A percentile compares a stretch with the other conserved stretches of the same genome.
phyloP scores from a whole-genome alignment of 2,113 vertebrate species.

The Haplotaxodon microlepis region DNA sequence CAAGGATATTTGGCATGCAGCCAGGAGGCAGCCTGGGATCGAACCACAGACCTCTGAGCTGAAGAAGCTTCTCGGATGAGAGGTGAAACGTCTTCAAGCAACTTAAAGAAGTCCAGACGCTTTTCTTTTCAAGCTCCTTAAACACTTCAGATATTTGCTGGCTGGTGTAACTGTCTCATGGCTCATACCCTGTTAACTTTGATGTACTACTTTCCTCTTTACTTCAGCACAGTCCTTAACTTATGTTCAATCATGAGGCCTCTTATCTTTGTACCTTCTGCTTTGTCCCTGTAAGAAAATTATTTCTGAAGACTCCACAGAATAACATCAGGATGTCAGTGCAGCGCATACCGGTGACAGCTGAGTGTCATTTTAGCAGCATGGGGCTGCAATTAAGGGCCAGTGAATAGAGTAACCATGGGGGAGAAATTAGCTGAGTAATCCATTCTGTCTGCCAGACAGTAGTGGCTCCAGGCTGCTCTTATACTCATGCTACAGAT shows the following conservation, averaged over 20 bases:
- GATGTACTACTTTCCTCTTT: neutral
- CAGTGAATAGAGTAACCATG: neutral
- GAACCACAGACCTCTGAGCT: neutral
- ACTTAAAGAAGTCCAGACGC: neutral
- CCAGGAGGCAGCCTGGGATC: too few species aligned
- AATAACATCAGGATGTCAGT: neutral
- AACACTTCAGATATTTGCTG: neutral
- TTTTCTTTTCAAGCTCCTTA: neutral
- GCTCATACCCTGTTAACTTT: neutral
- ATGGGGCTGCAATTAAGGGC: slow-evolving; percentile 11
- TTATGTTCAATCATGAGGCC: neutral
- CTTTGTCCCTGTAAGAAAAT: neutral
- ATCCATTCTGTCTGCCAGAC: slow-evolving; percentile 6
- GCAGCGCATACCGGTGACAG: neutral
- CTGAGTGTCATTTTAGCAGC: slow-evolving; percentile 7
- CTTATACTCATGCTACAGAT: neutral
- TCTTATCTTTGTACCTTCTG: neutral
- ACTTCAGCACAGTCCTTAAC: neutral
- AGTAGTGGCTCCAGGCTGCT: neutral
- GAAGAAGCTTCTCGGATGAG: neutral
- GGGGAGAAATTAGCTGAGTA: slow-evolving; percentile 33
- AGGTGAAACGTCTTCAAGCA: neutral
- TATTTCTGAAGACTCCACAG: neutral
- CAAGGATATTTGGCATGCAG: too few species aligned
- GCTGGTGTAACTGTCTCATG: neutral